Evolutionary conservation across 2,888 invertebrate species (phyloP), one percentile per base, ranked within the genome.

Genomic region (Cephonodes hylas): DNA sequence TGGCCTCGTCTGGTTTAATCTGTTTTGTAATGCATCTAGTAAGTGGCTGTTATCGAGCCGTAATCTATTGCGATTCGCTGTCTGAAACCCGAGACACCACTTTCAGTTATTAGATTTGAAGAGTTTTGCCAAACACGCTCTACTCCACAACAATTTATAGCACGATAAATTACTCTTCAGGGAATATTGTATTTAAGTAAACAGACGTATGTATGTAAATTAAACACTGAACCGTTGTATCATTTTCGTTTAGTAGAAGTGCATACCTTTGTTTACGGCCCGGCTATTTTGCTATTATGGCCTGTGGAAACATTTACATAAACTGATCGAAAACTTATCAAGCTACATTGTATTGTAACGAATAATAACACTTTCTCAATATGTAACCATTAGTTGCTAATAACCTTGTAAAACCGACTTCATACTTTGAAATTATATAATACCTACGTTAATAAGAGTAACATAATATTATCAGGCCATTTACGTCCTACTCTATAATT

Each of bases 81-180:
- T 68, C 69, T 69, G 67, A 69, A 63, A 65, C 57, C 63, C 56
- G 66, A 60, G 59, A 61, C 65, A 64, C 69, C 63, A 66, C 67
- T 67, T 65, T 66, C 74, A 75, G 67, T 79, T 83, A 83, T 83
- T 83, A 79, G 81, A 81, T 83, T 77, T 82, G 69, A 80, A 82
- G 83, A 81, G 80, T 80, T 80, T 76, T 68, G 75, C 73, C 66
- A 53, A 66, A 72, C 75, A 75, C 71, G 77, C 76, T 75, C 76
- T 74, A 75, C 62, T 68, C 74, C 74, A 71, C 73, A 71, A 75
- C 77, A 77, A 77, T 75, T 77, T 79, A 69, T 72, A 72, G 69
- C 73, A 71, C 72, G 53, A 18, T 53, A 53, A 3, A 53, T 53
- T 53, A 53, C 48, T 48, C 7, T n/a, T 25, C 27, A 31, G 53